A percentile compares a stretch with the other conserved stretches of the same genome.
phyloP scores from a whole-genome alignment of 1,140 invertebrate species.

The Brachionus sp. region DNA sequence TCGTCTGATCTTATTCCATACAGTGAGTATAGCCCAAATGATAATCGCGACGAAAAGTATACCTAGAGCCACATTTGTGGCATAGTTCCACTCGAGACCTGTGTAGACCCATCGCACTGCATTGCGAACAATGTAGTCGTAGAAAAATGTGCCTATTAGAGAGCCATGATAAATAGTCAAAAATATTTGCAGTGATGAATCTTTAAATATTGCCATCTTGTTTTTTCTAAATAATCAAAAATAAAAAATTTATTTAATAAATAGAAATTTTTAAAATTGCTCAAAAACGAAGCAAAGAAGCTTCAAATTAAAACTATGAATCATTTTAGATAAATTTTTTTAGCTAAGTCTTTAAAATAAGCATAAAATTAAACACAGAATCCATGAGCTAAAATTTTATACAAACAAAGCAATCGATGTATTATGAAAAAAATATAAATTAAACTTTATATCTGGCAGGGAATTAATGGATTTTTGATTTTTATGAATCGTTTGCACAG shows the following conservation, averaged over 20 bases:
- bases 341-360: background rate
- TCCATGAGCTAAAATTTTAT: background rate
- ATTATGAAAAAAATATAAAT: background rate
- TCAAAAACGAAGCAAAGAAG: too few species aligned
- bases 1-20: slow-evolving; percentile 41
- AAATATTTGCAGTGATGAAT: slow-evolving; percentile 35
- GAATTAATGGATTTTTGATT: background rate
- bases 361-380: background rate
- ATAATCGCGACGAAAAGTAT: background rate
- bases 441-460: background rate
- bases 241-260: background rate
- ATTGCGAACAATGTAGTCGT: slow-evolving; percentile 40
- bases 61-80: slow-evolving; percentile 8
- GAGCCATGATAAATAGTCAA: slow-evolving; percentile 36
- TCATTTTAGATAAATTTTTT: background rate
- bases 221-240: slow-evolving; percentile 1
- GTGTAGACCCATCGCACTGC: slow-evolving; percentile 27
- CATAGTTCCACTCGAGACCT: slow-evolving; percentile 15
- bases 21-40: slow-evolving; percentile 41
- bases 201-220: slow-evolving; percentile 1
- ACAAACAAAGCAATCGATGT: background rate
- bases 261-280: background rate
- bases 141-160: slow-evolving; percentile 25
- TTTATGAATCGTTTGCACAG: background rate
- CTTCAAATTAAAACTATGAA: background rate